Conservation (phyloP, 1,140 invertebrate species). For the Ceratoteleas bidentatus region DNA sequence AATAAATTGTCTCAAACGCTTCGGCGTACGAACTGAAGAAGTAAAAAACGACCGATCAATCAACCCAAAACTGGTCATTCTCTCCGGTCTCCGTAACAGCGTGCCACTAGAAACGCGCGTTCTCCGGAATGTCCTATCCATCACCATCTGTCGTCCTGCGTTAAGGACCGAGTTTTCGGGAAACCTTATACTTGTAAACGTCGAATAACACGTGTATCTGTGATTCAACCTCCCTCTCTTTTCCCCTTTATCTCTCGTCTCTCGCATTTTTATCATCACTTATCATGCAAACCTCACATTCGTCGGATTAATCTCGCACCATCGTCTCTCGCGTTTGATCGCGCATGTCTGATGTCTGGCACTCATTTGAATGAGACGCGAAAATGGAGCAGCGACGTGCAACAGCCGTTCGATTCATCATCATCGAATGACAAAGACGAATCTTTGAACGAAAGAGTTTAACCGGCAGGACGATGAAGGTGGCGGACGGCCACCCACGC, state of each 20-base stretch:
- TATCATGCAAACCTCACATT: not conserved
- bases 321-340: slow-evolving; percentile 3
- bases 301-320: slow-evolving; percentile 8
- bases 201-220: slow-evolving; percentile 1
- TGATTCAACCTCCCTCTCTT: not conserved
- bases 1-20: slow-evolving; percentile 17
- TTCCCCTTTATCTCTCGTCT: not conserved
- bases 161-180: slow-evolving; percentile 12
- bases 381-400: slow-evolving; percentile 30
- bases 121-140: slow-evolving; percentile 14
- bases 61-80: slow-evolving; percentile 11
- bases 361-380: slow-evolving; percentile 10
- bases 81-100: not conserved
- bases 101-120: not conserved
- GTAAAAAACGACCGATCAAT: slow-evolving; percentile 5
- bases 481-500: slow-evolving; percentile 55
- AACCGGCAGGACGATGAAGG: slow-evolving; percentile 42
- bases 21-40: not conserved
- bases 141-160: slow-evolving; percentile 9
- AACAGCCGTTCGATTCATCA: slow-evolving; percentile 52
- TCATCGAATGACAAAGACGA: slow-evolving; percentile 47
- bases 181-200: not conserved
- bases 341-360: not conserved
- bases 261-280: not conserved
- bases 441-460: slow-evolving; percentile 34